Percentiles rank a stretch among this genome's conserved stretches.
These are phyloP conservation scores for Shinisaurus crocodilurus DNA, from an alignment of 2,113 vertebrate species.

Conservation along the genomic window DNA sequence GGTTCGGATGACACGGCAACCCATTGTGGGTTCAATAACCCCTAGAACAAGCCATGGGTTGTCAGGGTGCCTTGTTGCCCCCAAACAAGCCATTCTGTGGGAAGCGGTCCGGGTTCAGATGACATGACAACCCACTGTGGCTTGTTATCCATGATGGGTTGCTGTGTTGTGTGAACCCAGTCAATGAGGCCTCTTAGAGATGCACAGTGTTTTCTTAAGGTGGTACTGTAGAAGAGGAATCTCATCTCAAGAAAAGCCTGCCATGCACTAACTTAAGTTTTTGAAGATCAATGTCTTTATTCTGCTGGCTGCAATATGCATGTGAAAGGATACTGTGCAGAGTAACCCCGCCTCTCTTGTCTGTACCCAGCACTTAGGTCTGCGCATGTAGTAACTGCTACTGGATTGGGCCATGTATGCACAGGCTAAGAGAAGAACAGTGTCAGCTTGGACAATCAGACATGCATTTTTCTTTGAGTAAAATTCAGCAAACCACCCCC, in stretches of 20 bases:
- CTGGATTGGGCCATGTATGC: background rate
- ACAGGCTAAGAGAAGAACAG: no score
- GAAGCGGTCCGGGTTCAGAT: no score
- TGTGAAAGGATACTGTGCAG: background rate
- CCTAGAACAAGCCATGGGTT: no score
- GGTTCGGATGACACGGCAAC: no score
- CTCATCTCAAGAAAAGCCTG: background rate
- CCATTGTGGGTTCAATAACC: no score
- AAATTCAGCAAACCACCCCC: conserved; percentile 8
- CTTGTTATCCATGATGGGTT: no score
- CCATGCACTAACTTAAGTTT: background rate
- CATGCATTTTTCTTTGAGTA: background rate
- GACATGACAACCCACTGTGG: no score
- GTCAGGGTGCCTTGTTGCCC: no score
- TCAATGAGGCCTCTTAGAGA: background rate
- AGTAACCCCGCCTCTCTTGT: background rate
- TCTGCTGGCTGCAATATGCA: background rate
- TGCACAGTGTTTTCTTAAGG: background rate
- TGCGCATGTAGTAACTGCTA: background rate
- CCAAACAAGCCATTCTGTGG: no score
- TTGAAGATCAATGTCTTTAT: background rate
- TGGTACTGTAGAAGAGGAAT: background rate
- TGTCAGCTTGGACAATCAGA: background rate
- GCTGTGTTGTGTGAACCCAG: no score
- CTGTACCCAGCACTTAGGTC: background rate